Base-by-base conservation (phyloP, 2,113 vertebrate species). In the Grallaria varia region DNA sequence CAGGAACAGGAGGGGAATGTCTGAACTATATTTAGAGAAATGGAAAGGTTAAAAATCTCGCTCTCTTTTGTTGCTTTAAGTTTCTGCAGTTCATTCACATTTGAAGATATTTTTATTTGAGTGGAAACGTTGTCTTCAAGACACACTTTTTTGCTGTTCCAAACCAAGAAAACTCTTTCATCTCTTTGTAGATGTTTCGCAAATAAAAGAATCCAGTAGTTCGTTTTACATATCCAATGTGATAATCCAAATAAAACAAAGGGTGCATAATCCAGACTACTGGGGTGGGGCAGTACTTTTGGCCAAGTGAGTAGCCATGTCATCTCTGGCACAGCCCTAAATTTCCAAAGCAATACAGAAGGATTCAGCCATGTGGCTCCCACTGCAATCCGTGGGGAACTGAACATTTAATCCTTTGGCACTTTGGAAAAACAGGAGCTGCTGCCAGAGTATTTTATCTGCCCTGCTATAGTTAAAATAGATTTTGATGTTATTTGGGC, bases 381-480 rank as follows among this genome's bases (percentile, higher is more conserved):
- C 88, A 84, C 90, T 31, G 35, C 72, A 91, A 85, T 64, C 90
- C n/a, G 3, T 24, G 60, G 92, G 68, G 91, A 94, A 84, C 80
- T 92, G 81, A 89, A 84, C 87, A 90, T 87, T 77, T 94, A 79
- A 91, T 89, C 90, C 91, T 74, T 81, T 69, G 71, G 94, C 90
- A 91, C 95, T 97, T 73, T 86, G 91, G 89, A 96, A 97, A 94
- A 66, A 72, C 25, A 89, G 95, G 82, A 91, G 58, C 75, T n/a
- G 35, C 17, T 75, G 93, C 95, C 91, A 92, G 87, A 72, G 25
- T 88, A 66, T 74, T 90, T 94, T 78, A 84, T 88, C 87, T 96
- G 96, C 89, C 96, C 93, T 95, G 96, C 93, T 95, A 94, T 90
- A 96, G 55, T 93, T 95, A 97, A 97, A 97, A 97, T 96, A 94